Evolutionary conservation across 2,113 vertebrate genomes (phyloP).

Genomic region (Oncorhynchus gorbuscha): DNA sequence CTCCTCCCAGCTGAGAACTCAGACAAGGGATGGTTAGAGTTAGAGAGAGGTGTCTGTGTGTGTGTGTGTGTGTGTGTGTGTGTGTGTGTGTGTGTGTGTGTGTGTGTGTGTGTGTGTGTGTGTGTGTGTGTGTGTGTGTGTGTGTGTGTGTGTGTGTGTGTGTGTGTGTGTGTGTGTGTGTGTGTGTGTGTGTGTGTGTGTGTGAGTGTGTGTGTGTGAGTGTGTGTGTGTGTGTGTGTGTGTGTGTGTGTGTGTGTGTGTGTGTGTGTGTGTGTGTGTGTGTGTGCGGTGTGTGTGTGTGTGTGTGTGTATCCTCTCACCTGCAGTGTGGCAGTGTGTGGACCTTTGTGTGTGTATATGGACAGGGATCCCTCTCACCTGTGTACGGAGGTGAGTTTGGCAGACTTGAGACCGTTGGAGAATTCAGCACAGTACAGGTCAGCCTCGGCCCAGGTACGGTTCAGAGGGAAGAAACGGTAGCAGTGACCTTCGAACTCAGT

Average conservation of each 20-base stretch:
- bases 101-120: too few species aligned
- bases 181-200: too few species aligned
- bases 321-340: background rate
- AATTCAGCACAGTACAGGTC: conserved; percentile 79
- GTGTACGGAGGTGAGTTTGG: conserved; percentile 81
- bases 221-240: background rate
- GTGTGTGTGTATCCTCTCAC: background rate
- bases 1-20: conserved; percentile 77
- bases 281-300: background rate
- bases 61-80: too few species aligned
- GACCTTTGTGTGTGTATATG: background rate
- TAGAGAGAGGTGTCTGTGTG: background rate
- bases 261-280: background rate
- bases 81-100: background rate
- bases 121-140: too few species aligned
- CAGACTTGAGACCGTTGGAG: conserved; percentile 76
- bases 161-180: background rate
- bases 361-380: conserved; percentile 59
- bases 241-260: background rate
- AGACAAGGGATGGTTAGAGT: background rate
- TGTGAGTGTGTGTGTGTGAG: too few species aligned
- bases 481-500: conserved; percentile 78
- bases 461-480: conserved; percentile 80
- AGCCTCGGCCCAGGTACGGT: conserved; percentile 79
- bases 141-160: background rate